Base-by-base conservation (phyloP, 1,140 invertebrate genomes). In the Saxidomus purpurata region DNA sequence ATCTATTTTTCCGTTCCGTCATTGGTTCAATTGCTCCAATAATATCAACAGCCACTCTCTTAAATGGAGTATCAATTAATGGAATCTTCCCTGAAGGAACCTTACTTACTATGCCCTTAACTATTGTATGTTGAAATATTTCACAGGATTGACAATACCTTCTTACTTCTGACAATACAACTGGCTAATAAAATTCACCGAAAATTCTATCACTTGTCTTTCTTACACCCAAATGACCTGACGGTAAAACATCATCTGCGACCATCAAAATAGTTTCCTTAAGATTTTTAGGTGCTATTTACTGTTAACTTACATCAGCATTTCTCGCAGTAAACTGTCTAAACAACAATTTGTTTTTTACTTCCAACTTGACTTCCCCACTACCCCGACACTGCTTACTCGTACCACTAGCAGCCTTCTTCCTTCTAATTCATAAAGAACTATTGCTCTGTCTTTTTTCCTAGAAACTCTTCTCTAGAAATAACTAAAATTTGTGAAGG, bases 181-280 rank as follows among this genome's bases (percentile, higher is more conserved):
- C 8, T 55, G 52, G 52, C 52, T 19, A 55, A n/a, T 55, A 55
- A 55, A 55, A 19, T 55, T 55, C 52, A 13, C 52, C 52, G 3
- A 55, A 55, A 2, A 55, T 19, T 55, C 43, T 55, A 55, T 55
- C 52, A 55, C 52, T 13, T 19, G 52, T 55, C 8, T 22, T 8
- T 55, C 22, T 55, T 13, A 55, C 52, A 43, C 67, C 85, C n/a
- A 91, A 17, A 71, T 91, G 90, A 69, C 89, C 89, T 76, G 36
- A 13, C 38, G 90, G 9, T 19, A 82, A 34, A 40, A 28, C 34
- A 4, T 90, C 74, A 82, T 90, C 76, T 34, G 79, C 88, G 8
- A 91, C 22, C 15, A 28, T 76, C 63, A 91, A 9, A n/a, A 91
- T 87, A 17, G n/a, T 38, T 22, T 76, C 49, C 17, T 47, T 43